A percentile compares a stretch with the other conserved stretches of the same genome.
Conservation (phyloP, 2,888 invertebrate species). For the Trachelus stipa region DNA sequence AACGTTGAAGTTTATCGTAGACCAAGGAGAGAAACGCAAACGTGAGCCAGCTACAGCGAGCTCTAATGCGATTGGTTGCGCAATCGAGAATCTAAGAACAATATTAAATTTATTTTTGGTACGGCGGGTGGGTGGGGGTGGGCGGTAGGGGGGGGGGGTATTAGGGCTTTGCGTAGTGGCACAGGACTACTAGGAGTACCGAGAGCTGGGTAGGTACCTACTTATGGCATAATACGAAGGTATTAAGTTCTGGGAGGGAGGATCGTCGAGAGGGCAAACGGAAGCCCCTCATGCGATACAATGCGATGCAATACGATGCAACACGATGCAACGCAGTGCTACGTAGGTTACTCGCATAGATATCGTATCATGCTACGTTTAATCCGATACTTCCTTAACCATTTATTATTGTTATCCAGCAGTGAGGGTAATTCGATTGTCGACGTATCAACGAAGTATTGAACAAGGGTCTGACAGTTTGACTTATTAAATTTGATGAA, state of each 20-base stretch:
- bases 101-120: slow-evolving; percentile 55
- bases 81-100: slow-evolving; percentile 50
- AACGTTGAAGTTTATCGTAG: background rate
- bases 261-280: slow-evolving; percentile 32
- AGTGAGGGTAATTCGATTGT: background rate
- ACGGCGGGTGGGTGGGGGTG: slow-evolving; percentile 23
- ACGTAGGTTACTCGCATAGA: background rate
- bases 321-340: background rate
- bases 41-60: slow-evolving; percentile 32
- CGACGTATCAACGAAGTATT: background rate
- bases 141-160: slow-evolving; percentile 21
- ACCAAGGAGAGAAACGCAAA: slow-evolving; percentile 12
- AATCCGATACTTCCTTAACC: background rate
- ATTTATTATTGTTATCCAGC: background rate
- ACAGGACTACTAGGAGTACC: background rate
- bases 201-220: background rate
- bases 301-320: slow-evolving; percentile 1
- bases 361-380: background rate
- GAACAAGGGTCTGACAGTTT: background rate
- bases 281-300: slow-evolving; percentile 38
- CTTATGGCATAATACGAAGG: slow-evolving; percentile 10
- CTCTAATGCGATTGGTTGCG: slow-evolving; percentile 46
- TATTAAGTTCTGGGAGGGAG: slow-evolving; percentile 36
- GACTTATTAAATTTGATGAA: background rate
- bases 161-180: slow-evolving; percentile 23